phyloP scores from a whole-genome alignment of 2,113 vertebrate species.

The Gavia stellata region DNA sequence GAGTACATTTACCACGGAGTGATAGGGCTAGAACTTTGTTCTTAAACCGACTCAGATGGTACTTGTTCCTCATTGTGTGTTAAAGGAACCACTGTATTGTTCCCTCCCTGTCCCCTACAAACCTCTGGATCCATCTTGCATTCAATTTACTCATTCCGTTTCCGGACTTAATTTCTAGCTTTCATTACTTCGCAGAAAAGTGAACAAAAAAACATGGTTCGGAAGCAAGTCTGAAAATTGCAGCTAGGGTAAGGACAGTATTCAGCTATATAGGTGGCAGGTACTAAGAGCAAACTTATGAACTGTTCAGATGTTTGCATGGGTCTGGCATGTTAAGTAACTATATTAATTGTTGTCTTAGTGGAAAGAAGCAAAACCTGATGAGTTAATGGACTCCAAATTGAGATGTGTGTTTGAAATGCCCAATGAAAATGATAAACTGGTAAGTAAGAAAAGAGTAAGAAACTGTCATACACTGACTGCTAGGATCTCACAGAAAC shows the following conservation, averaged over 20 bases:
- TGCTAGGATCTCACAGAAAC: not conserved
- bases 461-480: not conserved
- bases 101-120: not conserved
- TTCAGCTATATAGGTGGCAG: not conserved
- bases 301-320: not conserved
- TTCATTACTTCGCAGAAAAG: not conserved
- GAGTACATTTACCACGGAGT: not conserved
- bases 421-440: constrained; percentile 95
- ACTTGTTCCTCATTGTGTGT: not conserved
- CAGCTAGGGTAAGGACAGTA: not conserved
- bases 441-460: constrained; percentile 79
- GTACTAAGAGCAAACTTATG: not conserved
- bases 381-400: constrained; percentile 99
- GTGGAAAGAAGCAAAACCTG: constrained; percentile 98
- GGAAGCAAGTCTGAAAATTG: not conserved
- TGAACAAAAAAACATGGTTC: not conserved
- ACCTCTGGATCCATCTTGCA: not conserved
- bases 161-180: not conserved
- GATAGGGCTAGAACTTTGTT: not conserved
- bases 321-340: not conserved
- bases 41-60: not conserved
- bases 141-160: not conserved
- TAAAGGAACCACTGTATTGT: not conserved
- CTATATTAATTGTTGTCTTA: constrained; percentile 69
- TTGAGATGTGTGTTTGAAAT: constrained; percentile 98